A percentile compares a stretch with the other conserved stretches of the same genome.
Conservation (phyloP, 2,888 invertebrate genomes). For the Nemotelus nigrinus region DNA sequence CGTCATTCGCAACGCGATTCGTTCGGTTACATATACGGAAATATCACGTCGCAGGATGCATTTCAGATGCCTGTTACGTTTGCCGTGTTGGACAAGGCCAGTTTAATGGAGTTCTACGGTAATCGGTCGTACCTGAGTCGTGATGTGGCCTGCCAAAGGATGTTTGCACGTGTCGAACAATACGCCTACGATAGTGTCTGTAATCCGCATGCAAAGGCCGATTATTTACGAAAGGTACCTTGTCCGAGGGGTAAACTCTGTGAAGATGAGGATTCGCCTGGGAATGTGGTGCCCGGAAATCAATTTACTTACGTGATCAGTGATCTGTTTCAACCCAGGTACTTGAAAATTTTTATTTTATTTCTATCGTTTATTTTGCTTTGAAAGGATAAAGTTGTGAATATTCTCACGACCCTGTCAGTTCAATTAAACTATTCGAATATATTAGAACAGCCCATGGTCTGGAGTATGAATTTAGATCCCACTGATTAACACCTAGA, state of each 20-base stretch:
- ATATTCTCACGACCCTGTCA: neutral
- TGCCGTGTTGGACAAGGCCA: slow-evolving; percentile 88
- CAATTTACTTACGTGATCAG: slow-evolving; percentile 96
- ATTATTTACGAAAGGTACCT: slow-evolving; percentile 86
- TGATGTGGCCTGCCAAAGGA: slow-evolving; percentile 80
- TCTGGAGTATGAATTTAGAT: too few relatives aligned
- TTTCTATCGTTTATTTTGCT: slow-evolving; percentile 9
- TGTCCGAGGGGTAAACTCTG: slow-evolving; percentile 82
- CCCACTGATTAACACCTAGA: too few relatives aligned
- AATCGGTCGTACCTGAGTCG: slow-evolving; percentile 75
- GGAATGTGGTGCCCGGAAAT: slow-evolving; percentile 85
- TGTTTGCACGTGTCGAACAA: slow-evolving; percentile 85
- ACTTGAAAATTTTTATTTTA: slow-evolving; percentile 52
- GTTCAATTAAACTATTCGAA: neutral
- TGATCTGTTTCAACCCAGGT: slow-evolving; percentile 90
- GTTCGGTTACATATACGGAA: slow-evolving; percentile 96
- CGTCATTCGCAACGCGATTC: slow-evolving; percentile 84
- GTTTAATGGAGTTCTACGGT: slow-evolving; percentile 90
- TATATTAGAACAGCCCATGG: neutral
- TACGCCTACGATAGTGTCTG: slow-evolving; percentile 88
- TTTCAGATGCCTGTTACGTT: slow-evolving; percentile 79
- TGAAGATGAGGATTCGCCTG: slow-evolving; percentile 84
- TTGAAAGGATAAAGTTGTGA: neutral
- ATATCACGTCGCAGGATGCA: slow-evolving; percentile 79
- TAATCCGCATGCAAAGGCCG: slow-evolving; percentile 72